These are phyloP conservation scores for Thysanoteuthis rhombus DNA, from an alignment of 2,888 invertebrate species.

Conservation along the genomic window DNA sequence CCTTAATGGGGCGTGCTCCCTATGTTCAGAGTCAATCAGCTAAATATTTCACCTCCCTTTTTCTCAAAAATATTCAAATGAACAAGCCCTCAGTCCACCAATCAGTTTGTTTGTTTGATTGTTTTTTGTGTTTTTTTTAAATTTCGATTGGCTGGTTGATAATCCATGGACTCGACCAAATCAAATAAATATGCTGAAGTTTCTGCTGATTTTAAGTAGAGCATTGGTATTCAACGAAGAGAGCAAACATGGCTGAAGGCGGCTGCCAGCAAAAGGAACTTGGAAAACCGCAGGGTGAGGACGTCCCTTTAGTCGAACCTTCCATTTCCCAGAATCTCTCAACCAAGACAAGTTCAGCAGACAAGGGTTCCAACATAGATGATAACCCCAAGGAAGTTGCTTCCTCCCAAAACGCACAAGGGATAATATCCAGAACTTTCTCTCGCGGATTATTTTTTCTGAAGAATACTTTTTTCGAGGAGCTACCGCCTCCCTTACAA, in stretches of 20 bases:
- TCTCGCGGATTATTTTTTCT: not conserved
- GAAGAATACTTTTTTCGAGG: not conserved
- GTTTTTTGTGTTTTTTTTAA: not conserved
- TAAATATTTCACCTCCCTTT: no score
- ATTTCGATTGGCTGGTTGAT: not conserved
- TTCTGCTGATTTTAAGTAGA: rapidly evolving
- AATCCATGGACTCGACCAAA: not conserved
- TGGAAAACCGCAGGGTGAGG: not conserved
- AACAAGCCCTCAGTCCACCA: no score
- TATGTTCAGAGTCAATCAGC: no score
- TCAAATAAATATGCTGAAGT: not conserved
- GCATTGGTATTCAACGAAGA: no score
- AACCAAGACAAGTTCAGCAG: not conserved
- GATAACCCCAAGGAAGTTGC: not conserved
- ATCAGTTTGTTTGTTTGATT: no score
- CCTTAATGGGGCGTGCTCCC: no score
- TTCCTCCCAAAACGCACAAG: not conserved
- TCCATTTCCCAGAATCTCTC: not conserved
- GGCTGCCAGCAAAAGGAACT: not conserved
- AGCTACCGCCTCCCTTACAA: not conserved
- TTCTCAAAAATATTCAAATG: not conserved
- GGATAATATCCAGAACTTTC: not conserved
- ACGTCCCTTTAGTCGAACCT: not conserved
- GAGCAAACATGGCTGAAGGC: not conserved
- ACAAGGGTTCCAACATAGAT: not conserved